These are phyloP conservation scores for Zootermopsis nevadensis DNA, from an alignment of 2,888 invertebrate genomes.

Conservation along the genomic window DNA sequence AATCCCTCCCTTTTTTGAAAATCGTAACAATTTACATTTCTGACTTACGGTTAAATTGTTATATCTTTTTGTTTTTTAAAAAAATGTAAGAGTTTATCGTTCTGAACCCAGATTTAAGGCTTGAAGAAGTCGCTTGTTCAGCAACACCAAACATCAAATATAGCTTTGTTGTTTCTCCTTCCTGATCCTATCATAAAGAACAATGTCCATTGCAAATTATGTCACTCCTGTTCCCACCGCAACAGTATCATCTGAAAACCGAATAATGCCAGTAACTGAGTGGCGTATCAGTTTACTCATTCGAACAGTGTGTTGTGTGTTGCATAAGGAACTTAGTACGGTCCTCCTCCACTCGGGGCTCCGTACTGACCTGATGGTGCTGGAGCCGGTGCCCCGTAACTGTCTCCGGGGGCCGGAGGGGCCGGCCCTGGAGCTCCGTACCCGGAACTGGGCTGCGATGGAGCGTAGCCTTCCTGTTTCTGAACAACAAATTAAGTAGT, in stretches of 20 bases:
- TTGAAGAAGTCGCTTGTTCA: too few species aligned
- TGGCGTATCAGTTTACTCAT: neutral
- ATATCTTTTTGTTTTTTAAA: too few species aligned
- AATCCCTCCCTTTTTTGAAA: neutral
- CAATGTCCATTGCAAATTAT: neutral
- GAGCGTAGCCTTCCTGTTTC: constrained; percentile 72
- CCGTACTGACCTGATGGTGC: constrained; percentile 69
- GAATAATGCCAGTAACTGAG: neutral
- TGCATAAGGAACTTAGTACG: constrained; percentile 13
- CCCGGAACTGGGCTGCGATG: constrained; percentile 58
- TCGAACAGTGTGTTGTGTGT: neutral
- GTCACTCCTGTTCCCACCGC: neutral
- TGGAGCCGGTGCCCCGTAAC: constrained; percentile 64
- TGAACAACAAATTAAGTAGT: constrained; percentile 56
- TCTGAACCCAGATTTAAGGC: too few species aligned
- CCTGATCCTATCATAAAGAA: too few species aligned
- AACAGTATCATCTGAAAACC: constrained; percentile 4
- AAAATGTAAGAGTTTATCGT: too few species aligned
- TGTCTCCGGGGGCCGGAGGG: constrained; percentile 61
- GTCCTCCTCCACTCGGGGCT: constrained; percentile 62
- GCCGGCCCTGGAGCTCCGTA: constrained; percentile 58
- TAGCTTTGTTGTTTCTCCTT: too few species aligned
- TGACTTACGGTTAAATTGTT: neutral
- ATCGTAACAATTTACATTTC: too few species aligned
- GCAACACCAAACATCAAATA: too few species aligned